Percentiles rank a stretch among this genome's conserved stretches.
Conservation (phyloP, 64 coral and sea anemone species). For the Trachythela sp. region DNA sequence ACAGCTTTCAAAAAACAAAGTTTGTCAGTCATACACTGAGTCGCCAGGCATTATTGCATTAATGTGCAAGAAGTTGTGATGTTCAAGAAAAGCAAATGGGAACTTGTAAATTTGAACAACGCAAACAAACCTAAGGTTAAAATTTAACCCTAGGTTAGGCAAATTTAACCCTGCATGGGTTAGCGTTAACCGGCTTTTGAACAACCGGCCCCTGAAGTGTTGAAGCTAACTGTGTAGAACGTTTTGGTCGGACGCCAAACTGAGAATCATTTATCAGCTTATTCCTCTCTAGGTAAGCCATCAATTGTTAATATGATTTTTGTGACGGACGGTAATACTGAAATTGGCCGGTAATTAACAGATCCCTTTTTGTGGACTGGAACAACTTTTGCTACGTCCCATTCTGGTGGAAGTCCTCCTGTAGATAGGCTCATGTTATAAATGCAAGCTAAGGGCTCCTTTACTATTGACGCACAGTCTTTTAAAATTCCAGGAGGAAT, state of each 20-base stretch:
- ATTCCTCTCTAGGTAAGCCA: neutral
- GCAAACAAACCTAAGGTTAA: no score
- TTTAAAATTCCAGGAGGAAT: neutral
- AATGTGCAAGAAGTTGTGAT: no score
- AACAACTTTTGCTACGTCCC: neutral
- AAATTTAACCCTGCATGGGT: no score
- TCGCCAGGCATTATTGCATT: no score
- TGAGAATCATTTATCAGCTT: neutral
- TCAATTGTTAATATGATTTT: neutral
- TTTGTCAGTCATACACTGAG: no score
- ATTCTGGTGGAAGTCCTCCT: neutral
- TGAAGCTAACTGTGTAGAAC: neutral
- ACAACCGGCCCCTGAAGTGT: neutral
- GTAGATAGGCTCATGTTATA: neutral
- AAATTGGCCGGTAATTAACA: neutral
- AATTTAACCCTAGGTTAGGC: no score
- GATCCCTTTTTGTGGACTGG: constrained; percentile 7
- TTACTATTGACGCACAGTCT: neutral
- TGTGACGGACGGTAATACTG: neutral
- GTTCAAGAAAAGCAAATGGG: no score
- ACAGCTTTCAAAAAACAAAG: no score
- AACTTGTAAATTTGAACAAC: no score
- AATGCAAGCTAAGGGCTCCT: neutral
- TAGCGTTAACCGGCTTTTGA: neutral
- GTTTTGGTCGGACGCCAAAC: neutral